Evolutionary conservation across 2,888 invertebrate genomes (phyloP).

Genomic region (Cremastinae sp.): DNA sequence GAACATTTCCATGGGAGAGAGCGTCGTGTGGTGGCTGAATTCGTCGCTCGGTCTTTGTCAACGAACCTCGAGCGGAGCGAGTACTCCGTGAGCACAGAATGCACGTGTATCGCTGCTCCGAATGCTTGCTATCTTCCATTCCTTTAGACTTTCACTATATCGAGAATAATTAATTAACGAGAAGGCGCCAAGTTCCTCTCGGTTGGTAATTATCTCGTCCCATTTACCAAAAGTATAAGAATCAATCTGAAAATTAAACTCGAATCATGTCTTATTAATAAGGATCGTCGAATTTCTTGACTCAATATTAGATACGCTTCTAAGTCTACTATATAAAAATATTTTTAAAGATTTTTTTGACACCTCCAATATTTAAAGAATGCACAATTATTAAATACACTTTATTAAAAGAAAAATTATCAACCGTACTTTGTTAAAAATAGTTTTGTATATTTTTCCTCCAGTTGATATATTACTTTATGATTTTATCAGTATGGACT

Average conservation of each 20-base stretch:
- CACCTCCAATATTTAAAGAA: background rate
- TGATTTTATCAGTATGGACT: too few species aligned
- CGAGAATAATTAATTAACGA: constrained; percentile 59
- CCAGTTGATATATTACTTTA: too few species aligned
- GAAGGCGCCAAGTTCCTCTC: constrained; percentile 34
- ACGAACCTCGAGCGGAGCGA: constrained; percentile 63
- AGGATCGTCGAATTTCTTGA: too few species aligned
- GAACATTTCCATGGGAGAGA: constrained; percentile 41
- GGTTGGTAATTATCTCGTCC: constrained; percentile 40
- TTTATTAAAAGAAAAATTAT: background rate
- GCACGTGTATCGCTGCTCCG: constrained; percentile 7
- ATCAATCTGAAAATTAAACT: constrained; percentile 3
- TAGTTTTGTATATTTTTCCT: too few species aligned
- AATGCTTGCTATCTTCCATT: background rate
- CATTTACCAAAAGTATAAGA: constrained; percentile 16
- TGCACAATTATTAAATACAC: background rate
- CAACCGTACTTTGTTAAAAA: too few species aligned
- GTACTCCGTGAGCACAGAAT: constrained; percentile 51
- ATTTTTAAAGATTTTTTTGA: constrained; percentile 9
- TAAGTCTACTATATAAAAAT: too few species aligned
- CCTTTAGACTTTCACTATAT: constrained; percentile 25
- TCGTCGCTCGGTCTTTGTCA: constrained; percentile 69
- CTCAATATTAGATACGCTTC: too few species aligned
- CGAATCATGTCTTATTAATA: too few species aligned
- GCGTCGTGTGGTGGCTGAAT: constrained; percentile 45